Conservation (phyloP, 2,113 vertebrate species). For the Leptocoma aspasia region DNA sequence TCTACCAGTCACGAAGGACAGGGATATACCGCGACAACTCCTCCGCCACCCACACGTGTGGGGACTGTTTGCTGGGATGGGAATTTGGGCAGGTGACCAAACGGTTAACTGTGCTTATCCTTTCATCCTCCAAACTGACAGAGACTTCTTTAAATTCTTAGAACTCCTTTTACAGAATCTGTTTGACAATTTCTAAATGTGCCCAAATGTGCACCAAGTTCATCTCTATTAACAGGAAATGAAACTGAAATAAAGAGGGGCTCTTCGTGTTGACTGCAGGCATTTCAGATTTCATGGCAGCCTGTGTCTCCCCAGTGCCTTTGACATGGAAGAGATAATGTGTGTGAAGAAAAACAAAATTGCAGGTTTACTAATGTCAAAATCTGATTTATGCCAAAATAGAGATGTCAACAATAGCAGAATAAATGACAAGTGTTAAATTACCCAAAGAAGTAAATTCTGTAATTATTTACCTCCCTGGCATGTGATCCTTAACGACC, state of each 20-base stretch:
- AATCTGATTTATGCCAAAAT: conserved; percentile 77
- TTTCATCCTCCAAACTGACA: conserved; percentile 20
- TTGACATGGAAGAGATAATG: conserved; percentile 69
- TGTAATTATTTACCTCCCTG: conserved; percentile 72
- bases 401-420: conserved; percentile 73
- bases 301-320: conserved; percentile 45
- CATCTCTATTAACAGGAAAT: conserved; percentile 55
- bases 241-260: conserved; percentile 56
- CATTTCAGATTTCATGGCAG: conserved; percentile 71
- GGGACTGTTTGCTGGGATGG: neutral
- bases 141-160: conserved; percentile 29
- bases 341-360: conserved; percentile 71
- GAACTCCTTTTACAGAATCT: conserved; percentile 40
- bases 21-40: neutral
- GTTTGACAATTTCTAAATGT: conserved; percentile 53
- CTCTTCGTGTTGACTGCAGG: conserved; percentile 60
- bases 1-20: neutral
- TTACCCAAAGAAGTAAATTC: conserved; percentile 71
- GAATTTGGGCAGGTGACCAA: neutral
- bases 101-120: neutral
- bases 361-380: conserved; percentile 77
- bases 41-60: rapidly evolving
- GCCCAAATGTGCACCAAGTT: conserved; percentile 48
- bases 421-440: conserved; percentile 76
- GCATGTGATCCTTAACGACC: conserved; percentile 41